Base-by-base conservation (phyloP, 2,888 invertebrate genomes). In the Caenorhabditis sp. region DNA sequence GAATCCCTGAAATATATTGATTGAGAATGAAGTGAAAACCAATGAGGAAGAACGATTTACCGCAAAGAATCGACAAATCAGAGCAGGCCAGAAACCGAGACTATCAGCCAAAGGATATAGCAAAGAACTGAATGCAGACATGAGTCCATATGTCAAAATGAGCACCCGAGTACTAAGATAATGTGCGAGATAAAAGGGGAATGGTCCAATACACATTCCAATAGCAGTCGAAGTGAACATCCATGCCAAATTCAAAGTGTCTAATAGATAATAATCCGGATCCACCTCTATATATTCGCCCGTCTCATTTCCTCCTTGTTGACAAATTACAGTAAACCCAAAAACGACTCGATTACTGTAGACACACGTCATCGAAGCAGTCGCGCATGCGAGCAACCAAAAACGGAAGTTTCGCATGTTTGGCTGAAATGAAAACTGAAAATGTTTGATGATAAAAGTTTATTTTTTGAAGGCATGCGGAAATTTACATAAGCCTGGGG, bases 151-250 rank as follows among this genome's bases (percentile, higher is more conserved):
- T 26, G 59, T 25, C 25, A 76, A 65, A 14, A 76, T 71, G 1
- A 69, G 62, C 31, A 63, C 50, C 43, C 76, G 60, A 3, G 75
- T 77, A 43, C 73, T 66, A 8, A 73, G 14, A 43, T 63, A 66
- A 23, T 59, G 43, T 8, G 49, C 38, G 38, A 73, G 66, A 36
- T 76, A 73, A n/a, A 79, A 72, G 3, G 79, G 79, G n/a, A 72
- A 65, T 10, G 77, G 75, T 1, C 79, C 79, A 3, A 79, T 38
- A 59, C 73, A 74, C 77, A 77, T 79, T 65, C 79, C 79, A 58
- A 79, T 72, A 4, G 79, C 79, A 12, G 70, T 77, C 2, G 79
- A 69, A 20, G 77, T 77, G 69, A 79, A 79, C 75, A 79, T 77
- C 79, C 79, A 79, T 2, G 79, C 79, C 31, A 77, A 67, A 27